phyloP scores from a whole-genome alignment of 2,888 invertebrate genomes.

The Odontocerum albicorne region DNA sequence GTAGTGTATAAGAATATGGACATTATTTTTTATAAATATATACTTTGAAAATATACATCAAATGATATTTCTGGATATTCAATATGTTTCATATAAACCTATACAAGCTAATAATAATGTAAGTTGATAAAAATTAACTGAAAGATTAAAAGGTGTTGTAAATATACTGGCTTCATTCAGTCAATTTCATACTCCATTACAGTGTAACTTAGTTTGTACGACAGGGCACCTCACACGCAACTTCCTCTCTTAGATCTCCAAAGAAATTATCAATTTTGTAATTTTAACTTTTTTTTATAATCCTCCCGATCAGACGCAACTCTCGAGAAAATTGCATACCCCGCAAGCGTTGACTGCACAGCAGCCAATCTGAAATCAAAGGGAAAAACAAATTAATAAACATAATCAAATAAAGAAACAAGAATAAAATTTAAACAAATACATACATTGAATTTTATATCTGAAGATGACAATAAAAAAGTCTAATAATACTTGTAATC shows the following conservation, averaged over 20 bases:
- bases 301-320: constrained; percentile 10
- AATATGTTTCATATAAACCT: too few relatives aligned
- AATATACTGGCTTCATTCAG: constrained; percentile 33
- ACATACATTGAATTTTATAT: too few relatives aligned
- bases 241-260: constrained; percentile 31
- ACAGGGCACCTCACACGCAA: constrained; percentile 37
- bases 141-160: neutral
- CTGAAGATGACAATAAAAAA: too few relatives aligned
- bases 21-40: too few relatives aligned
- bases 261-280: constrained; percentile 20
- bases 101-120: neutral
- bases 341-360: constrained; percentile 27
- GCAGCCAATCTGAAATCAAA: constrained; percentile 31
- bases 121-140: neutral
- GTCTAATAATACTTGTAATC: too few relatives aligned
- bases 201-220: constrained; percentile 24
- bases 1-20: too few relatives aligned
- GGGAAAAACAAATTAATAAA: neutral
- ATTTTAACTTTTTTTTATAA: constrained; percentile 10
- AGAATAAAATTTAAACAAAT: neutral
- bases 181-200: constrained; percentile 12
- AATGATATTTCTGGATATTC: neutral
- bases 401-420: neutral
- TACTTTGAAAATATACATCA: too few relatives aligned
- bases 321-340: constrained; percentile 24